These are phyloP conservation scores for Drosophila neonasuta DNA, from an alignment of 2,888 invertebrate species.

Conservation along the genomic window DNA sequence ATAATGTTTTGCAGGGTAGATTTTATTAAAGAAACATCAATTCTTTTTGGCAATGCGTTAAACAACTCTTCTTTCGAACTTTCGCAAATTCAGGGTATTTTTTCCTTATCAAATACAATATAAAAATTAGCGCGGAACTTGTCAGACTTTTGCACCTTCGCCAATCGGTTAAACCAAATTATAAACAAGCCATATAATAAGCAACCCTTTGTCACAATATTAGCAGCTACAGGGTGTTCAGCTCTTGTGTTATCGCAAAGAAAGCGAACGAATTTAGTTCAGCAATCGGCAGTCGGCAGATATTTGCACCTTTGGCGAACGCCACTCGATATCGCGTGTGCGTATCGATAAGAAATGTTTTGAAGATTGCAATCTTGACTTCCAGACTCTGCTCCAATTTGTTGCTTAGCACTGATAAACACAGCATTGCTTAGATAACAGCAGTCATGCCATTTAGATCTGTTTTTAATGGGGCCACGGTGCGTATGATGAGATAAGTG, in stretches of 20 bases:
- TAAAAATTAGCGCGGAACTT: too few relatives aligned
- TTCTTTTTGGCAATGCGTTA: too few relatives aligned
- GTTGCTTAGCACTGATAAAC: constrained; percentile 22
- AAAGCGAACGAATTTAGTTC: constrained; percentile 14
- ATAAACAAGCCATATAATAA: not conserved
- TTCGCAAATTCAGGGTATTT: too few relatives aligned
- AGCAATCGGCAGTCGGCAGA: constrained; percentile 43
- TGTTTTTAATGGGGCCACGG: not conserved
- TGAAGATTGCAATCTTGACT: constrained; percentile 3
- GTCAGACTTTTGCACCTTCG: too few relatives aligned
- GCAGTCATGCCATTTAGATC: constrained; percentile 1
- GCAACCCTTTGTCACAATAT: not conserved
- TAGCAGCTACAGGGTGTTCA: not conserved
- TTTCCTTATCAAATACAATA: too few relatives aligned
- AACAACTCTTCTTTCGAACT: too few relatives aligned
- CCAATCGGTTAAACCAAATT: not conserved
- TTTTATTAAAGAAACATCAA: too few relatives aligned
- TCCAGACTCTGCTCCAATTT: not conserved
- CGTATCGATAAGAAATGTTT: constrained; percentile 20
- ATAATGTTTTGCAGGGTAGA: too few relatives aligned
- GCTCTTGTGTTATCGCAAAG: constrained; percentile 4
- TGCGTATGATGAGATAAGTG: not conserved
- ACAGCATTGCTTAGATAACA: constrained; percentile 1
- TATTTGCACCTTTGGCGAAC: constrained; percentile 31
- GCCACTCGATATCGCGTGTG: constrained; percentile 8